These are phyloP conservation scores for Strigops habroptila DNA, from an alignment of 2,113 vertebrate genomes.

Conservation along the genomic window DNA sequence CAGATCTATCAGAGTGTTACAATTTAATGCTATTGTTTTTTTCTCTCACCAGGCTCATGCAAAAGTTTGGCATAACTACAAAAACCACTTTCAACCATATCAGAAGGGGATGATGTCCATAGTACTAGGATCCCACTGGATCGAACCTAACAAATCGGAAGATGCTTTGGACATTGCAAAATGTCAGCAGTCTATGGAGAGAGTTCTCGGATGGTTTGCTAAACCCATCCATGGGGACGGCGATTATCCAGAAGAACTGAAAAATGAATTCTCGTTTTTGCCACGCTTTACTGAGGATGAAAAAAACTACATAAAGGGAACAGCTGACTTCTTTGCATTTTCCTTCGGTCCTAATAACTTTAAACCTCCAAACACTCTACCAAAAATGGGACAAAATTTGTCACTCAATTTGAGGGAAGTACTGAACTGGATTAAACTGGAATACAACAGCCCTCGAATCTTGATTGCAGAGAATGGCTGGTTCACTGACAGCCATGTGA, in stretches of 20 bases:
- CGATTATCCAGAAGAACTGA: slow-evolving; percentile 86
- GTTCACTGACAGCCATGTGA: slow-evolving; percentile 86
- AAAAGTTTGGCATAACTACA: slow-evolving; percentile 88
- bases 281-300: slow-evolving; percentile 83
- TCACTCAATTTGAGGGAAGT: slow-evolving; percentile 82
- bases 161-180: slow-evolving; percentile 67
- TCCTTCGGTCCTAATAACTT: slow-evolving; percentile 94
- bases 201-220: slow-evolving; percentile 93
- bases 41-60: slow-evolving; percentile 86
- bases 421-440: slow-evolving; percentile 89
- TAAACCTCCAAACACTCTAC: slow-evolving; percentile 72
- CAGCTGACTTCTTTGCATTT: slow-evolving; percentile 93
- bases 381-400: slow-evolving; percentile 79
- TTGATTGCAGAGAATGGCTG: slow-evolving; percentile 91
- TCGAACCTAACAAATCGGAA: slow-evolving; percentile 81
- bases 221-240: slow-evolving; percentile 86
- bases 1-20: background rate
- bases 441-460: slow-evolving; percentile 84
- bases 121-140: slow-evolving; percentile 92
- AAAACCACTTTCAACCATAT: slow-evolving; percentile 75
- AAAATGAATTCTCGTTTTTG: slow-evolving; percentile 66
- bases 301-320: slow-evolving; percentile 79
- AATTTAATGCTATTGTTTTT: background rate
- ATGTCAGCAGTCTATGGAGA: slow-evolving; percentile 88
- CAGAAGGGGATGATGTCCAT: slow-evolving; percentile 90